phyloP scores from a whole-genome alignment of 2,888 invertebrate genomes.

The Pyrocoelia pectoralis region DNA sequence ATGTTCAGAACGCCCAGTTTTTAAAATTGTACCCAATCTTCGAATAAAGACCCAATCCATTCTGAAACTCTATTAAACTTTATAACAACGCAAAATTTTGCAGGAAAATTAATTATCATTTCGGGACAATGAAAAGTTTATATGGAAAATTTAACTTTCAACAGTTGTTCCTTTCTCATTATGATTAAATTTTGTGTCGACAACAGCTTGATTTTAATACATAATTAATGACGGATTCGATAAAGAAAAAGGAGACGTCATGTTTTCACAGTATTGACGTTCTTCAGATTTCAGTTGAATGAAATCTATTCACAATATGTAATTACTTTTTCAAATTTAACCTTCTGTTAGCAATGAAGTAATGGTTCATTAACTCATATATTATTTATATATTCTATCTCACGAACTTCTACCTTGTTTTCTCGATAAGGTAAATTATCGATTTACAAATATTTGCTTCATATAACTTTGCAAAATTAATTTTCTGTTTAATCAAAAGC shows the following conservation, averaged over 20 bases:
- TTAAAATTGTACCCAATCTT: slow-evolving; percentile 32
- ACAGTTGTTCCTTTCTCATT: neutral
- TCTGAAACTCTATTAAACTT: slow-evolving; percentile 37
- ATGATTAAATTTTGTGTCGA: neutral
- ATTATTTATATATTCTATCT: neutral
- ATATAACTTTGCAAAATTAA: neutral
- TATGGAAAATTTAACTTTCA: neutral
- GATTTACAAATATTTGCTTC: neutral
- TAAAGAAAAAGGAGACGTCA: neutral
- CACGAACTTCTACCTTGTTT: neutral
- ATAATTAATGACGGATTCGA: slow-evolving; percentile 6
- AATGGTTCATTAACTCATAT: neutral
- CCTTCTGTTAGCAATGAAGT: neutral
- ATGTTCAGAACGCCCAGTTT: slow-evolving; percentile 39
- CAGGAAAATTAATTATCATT: neutral
- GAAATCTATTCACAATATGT: neutral
- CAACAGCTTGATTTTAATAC: neutral
- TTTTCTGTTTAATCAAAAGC: neutral
- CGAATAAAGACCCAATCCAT: too few relatives aligned
- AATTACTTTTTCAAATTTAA: neutral
- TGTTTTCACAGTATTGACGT: too few relatives aligned
- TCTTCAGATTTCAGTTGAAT: neutral
- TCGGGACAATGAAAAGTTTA: neutral
- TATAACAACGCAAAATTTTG: neutral
- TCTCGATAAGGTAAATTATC: neutral